Evolutionary conservation across 1,140 invertebrate species (phyloP).

Genomic region (Pseudomyrmex flavicornis): DNA sequence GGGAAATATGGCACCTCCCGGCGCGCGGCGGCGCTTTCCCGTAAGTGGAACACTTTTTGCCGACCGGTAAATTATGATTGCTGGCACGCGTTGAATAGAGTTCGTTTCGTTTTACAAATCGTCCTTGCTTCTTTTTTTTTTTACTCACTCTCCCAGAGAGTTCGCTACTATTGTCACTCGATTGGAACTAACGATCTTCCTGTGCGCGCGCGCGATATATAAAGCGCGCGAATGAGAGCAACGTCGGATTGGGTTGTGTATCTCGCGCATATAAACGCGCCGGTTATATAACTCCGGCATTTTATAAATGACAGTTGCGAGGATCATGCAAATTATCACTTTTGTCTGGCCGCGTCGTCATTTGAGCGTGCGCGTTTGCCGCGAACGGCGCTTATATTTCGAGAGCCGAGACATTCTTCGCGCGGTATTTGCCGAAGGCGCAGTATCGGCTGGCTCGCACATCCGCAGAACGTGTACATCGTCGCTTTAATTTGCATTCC

Average conservation of each 20-base stretch:
- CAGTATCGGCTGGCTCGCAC: slow-evolving; percentile 58
- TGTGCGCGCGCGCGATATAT: too few species aligned
- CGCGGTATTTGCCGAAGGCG: slow-evolving; percentile 27
- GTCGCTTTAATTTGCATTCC: slow-evolving; percentile 80
- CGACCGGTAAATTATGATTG: slow-evolving; percentile 44
- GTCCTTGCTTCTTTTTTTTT: neutral
- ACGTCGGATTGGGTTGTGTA: too few species aligned
- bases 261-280: neutral
- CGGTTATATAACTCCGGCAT: neutral
- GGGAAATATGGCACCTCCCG: slow-evolving; percentile 57
- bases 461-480: slow-evolving; percentile 36
- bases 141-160: neutral
- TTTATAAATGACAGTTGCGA: neutral
- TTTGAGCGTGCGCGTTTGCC: too few species aligned
- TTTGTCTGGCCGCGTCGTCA: slow-evolving; percentile 16
- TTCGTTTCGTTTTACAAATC: slow-evolving; percentile 39
- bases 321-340: neutral
- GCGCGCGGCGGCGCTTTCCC: neutral
- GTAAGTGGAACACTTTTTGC: slow-evolving; percentile 54
- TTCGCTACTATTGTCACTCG: slow-evolving; percentile 28
- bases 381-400: neutral
- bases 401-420: neutral
- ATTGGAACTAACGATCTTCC: slow-evolving; percentile 35
- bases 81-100: slow-evolving; percentile 46
- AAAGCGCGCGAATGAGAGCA: slow-evolving; percentile 23